phyloP scores from a whole-genome alignment of 2,888 invertebrate genomes.

The Julus scanicus region DNA sequence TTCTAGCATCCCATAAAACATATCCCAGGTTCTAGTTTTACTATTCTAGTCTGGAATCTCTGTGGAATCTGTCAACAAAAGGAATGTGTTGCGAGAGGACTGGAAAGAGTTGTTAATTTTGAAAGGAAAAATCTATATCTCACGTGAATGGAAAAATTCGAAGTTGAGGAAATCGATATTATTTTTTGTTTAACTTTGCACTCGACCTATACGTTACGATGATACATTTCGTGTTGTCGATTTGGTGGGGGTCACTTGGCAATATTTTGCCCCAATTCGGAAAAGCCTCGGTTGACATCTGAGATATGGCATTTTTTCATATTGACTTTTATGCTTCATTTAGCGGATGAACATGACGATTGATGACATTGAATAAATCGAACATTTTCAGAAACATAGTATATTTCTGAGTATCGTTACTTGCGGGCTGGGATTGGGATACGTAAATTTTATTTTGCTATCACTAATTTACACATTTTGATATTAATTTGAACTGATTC shows the following conservation, averaged over 20 bases:
- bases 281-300: not conserved
- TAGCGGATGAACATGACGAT: conserved; percentile 13
- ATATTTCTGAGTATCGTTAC: no score
- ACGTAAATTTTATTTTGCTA: not conserved
- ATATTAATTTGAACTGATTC: not conserved
- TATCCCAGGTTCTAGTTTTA: no score
- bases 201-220: not conserved
- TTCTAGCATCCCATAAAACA: no score
- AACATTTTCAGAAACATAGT: not conserved
- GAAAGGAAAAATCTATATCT: not conserved
- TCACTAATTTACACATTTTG: not conserved
- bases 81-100: not conserved
- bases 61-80: not conserved
- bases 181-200: not conserved
- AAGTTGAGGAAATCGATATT: conserved; percentile 7
- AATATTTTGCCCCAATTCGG: conserved; percentile 2
- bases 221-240: not conserved
- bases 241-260: not conserved
- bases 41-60: not conserved
- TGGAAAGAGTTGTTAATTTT: not conserved
- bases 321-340: conserved; percentile 39
- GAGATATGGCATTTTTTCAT: conserved; percentile 5
- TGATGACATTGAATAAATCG: conserved; percentile 17
- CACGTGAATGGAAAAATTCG: not conserved
- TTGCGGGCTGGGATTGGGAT: not conserved